These are phyloP conservation scores for Sympetrum striolatum DNA, from an alignment of 2,888 invertebrate species.

Conservation along the genomic window DNA sequence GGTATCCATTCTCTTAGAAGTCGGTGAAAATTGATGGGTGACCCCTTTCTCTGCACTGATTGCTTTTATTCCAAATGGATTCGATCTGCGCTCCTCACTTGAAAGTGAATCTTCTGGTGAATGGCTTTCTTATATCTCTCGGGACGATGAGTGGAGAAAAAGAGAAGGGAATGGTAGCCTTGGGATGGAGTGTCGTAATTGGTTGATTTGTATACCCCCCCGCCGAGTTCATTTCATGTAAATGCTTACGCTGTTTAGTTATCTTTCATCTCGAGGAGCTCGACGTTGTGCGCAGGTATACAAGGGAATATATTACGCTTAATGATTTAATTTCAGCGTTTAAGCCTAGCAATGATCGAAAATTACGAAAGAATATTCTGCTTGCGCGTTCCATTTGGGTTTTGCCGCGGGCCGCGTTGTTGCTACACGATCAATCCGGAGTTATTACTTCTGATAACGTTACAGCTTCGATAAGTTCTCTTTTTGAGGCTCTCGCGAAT, in stretches of 20 bases:
- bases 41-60: not conserved
- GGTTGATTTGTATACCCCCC: not conserved
- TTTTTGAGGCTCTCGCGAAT: too few relatives aligned
- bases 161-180: not conserved
- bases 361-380: not conserved
- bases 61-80: not conserved
- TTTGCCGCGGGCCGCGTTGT: too few relatives aligned
- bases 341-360: not conserved
- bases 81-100: not conserved
- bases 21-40: not conserved
- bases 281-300: not conserved
- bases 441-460: too few relatives aligned
- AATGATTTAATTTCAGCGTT: not conserved
- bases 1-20: not conserved
- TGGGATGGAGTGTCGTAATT: not conserved
- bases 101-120: not conserved
- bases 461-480: too few relatives aligned
- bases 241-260: not conserved
- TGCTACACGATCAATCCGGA: too few relatives aligned
- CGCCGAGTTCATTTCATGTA: not conserved
- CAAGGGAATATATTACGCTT: not conserved
- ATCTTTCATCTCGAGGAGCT: not conserved
- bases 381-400: too few relatives aligned
- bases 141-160: not conserved
- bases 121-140: not conserved